Evolutionary conservation across 2,113 vertebrate genomes (phyloP).

Genomic region (Rhea americana): DNA sequence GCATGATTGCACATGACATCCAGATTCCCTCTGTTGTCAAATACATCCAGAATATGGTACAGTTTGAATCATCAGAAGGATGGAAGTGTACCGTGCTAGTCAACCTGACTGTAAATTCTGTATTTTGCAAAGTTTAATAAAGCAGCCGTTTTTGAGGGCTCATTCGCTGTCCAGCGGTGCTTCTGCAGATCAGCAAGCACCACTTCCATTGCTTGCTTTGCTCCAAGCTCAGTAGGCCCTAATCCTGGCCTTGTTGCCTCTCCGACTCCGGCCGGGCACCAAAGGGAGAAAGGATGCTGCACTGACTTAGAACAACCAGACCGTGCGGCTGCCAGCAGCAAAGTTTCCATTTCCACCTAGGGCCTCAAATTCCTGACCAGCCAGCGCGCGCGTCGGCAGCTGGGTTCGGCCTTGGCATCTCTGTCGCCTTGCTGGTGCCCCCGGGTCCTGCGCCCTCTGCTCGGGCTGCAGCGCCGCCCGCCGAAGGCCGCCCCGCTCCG

Average conservation of each 20-base stretch:
- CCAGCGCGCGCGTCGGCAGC: too few species aligned
- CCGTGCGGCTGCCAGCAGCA: too few species aligned
- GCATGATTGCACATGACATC: background rate
- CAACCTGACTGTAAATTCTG: fast-evolving
- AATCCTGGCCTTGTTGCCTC: too few species aligned
- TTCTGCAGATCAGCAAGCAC: background rate
- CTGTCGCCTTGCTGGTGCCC: too few species aligned
- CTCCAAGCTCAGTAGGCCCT: background rate
- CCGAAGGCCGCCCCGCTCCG: background rate
- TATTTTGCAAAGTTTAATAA: background rate
- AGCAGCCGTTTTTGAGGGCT: fast-evolving
- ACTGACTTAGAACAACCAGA: fast-evolving
- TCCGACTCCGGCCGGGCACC: background rate
- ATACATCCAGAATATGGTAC: fast-evolving
- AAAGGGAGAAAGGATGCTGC: fast-evolving
- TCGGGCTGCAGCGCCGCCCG: too few species aligned
- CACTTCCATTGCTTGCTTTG: fast-evolving
- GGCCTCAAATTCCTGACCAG: too few species aligned
- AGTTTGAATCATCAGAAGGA: background rate
- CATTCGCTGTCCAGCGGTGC: fast-evolving
- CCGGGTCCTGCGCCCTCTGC: too few species aligned
- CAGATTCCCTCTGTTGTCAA: background rate
- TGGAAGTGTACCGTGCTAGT: fast-evolving
- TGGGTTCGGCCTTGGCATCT: too few species aligned
- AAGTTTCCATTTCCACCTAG: too few species aligned